Conservation (phyloP, 2,888 invertebrate genomes). For the Thecophora atra region DNA sequence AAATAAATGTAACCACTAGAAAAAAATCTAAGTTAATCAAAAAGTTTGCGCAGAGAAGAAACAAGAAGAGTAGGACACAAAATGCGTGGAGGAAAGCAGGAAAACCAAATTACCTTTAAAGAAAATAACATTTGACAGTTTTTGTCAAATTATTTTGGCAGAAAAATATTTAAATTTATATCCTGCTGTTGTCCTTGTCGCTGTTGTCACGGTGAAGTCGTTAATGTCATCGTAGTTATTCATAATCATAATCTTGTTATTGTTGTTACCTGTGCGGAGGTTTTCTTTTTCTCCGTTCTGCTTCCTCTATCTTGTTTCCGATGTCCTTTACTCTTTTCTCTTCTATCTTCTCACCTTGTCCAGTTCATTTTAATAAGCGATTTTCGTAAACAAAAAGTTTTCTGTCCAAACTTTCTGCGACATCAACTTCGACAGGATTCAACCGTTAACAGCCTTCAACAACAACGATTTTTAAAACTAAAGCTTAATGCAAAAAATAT, state of each 20-base stretch:
- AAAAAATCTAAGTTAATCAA: neutral
- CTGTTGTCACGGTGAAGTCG: too few species aligned
- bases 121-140: too few species aligned
- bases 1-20: neutral
- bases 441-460: neutral
- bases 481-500: too few species aligned
- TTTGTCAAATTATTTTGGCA: too few species aligned
- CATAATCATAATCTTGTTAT: neutral
- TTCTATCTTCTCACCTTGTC: constrained; percentile 17
- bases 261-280: neutral
- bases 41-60: neutral
- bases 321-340: neutral
- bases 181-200: neutral
- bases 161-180: too few species aligned
- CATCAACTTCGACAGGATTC: too few species aligned
- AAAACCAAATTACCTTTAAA: too few species aligned
- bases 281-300: too few species aligned
- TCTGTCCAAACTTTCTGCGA: neutral
- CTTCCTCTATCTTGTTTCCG: too few species aligned
- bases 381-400: neutral
- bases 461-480: neutral
- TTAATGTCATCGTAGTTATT: too few species aligned
- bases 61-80: neutral
- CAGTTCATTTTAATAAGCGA: constrained; percentile 9
- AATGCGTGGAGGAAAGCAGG: too few species aligned